Base-by-base conservation (phyloP, 2,797 vertebrate genomes). In the Artibeus lituratus region DNA sequence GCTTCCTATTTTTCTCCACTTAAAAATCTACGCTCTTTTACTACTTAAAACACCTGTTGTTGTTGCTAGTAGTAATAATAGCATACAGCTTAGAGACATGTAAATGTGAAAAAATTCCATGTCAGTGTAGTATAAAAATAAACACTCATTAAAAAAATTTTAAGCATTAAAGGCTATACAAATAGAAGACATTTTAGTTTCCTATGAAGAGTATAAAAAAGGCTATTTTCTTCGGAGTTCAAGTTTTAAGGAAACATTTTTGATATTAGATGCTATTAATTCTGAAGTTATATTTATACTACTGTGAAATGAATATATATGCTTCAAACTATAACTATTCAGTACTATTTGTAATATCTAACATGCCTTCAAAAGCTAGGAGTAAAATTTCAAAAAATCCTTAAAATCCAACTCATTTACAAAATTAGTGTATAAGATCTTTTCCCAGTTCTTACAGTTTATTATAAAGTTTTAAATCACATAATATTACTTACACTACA, bases 331-430 rank as follows among this genome's bases (percentile, higher is more conserved):
- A 15, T 81, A 73, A 84, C 29, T 81, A 87, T 55, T 82, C 12
- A 53, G 35, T 65, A 91, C 26, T 91, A 86, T 74, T 78, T 51
- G 5, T 88, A 94, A 80, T 4, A 87, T 10, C 26, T 81, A 74
- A 87, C 26, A 73, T 44, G 49, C 87, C 80, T 35, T 57, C 39
- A 96, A 98, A 97, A 97, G 70, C 19, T 73, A 96, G 69, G 10
- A 53, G 80, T 96, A 97, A 98, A 98, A 97, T 97, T 98, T 98
- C 97, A 92, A 39, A 91, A 91, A 93, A 18, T 24, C 95, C 93
- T 86, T 74, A 93, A 94, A 97, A 96, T 90, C 86, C 65, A 84
- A 97, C 49, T 62, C 85, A 10, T 73, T 93, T 26, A 97, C n/a
- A 96, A 97, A 97, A 97, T 97, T 97, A 96, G 4, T 95, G 97